Conservation (phyloP, 1,140 invertebrate genomes). For the Brachionus asplanchnoidis region DNA sequence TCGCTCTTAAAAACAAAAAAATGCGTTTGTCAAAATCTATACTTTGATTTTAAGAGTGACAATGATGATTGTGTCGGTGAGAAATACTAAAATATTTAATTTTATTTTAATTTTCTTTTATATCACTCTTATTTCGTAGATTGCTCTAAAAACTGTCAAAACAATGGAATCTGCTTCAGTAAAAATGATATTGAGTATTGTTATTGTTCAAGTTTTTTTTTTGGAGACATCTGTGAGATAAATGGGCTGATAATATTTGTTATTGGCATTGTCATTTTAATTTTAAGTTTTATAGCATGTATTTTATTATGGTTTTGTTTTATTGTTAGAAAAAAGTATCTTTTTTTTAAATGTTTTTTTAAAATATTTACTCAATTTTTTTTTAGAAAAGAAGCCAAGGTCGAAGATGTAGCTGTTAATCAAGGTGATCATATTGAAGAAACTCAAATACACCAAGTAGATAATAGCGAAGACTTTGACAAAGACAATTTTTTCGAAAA, state of each 20-base stretch:
- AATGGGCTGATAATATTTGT: not conserved
- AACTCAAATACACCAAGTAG: not conserved
- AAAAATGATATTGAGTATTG: not conserved
- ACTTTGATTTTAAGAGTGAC: not conserved
- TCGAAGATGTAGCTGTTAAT: not conserved
- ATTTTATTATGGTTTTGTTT: not conserved
- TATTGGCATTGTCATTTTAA: not conserved
- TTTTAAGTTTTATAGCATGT: not conserved
- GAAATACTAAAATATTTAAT: not conserved
- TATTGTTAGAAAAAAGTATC: not conserved
- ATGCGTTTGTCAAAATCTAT: not conserved
- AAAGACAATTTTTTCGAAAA: not conserved
- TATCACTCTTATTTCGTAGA: not conserved
- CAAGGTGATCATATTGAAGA: not conserved
- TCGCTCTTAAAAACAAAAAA: not conserved
- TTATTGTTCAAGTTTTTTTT: slow-evolving; percentile 16
- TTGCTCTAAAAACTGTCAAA: not conserved
- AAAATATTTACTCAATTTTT: not conserved
- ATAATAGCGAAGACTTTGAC: not conserved
- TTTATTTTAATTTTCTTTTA: not conserved
- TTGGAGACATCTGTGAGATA: not conserved
- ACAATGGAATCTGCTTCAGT: not conserved
- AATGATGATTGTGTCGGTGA: not conserved
- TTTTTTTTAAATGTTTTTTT: not conserved
- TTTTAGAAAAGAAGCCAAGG: not conserved